phyloP scores from a whole-genome alignment of 2,888 invertebrate genomes.

The Ochropleura plecta region DNA sequence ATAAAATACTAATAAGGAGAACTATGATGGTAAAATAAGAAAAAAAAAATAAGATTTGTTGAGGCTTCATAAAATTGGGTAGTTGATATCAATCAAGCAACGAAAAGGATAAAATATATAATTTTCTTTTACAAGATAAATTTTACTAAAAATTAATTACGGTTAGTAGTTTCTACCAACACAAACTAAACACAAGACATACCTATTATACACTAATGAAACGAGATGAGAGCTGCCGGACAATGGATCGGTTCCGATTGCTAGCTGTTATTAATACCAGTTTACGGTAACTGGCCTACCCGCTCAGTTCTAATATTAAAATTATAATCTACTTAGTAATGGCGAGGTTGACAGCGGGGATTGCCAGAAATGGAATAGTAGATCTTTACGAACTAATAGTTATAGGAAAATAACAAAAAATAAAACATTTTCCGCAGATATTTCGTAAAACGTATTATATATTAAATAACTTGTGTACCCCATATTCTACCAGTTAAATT shows the following conservation, averaged over 20 bases:
- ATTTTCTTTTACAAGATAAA: too few species aligned
- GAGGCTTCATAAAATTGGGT: background rate
- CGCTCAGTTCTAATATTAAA: too few species aligned
- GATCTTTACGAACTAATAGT: background rate
- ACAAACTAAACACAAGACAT: background rate
- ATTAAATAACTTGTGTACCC: background rate
- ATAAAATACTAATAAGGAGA: background rate
- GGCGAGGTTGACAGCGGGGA: background rate
- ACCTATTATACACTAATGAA: background rate
- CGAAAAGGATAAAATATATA: too few species aligned
- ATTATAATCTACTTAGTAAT: too few species aligned
- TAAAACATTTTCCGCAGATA: too few species aligned
- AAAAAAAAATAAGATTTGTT: too few species aligned
- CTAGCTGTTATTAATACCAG: slow-evolving; percentile 9
- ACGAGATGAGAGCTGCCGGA: background rate
- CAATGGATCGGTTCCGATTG: slow-evolving; percentile 20
- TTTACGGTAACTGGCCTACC: background rate
- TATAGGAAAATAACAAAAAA: background rate
- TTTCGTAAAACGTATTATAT: background rate
- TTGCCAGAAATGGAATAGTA: too few species aligned
- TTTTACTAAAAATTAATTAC: too few species aligned
- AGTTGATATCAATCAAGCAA: background rate
- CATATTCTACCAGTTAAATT: background rate
- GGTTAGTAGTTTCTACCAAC: background rate
- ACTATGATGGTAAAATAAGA: too few species aligned